These are phyloP conservation scores for Pecten maximus DNA, from an alignment of 2,888 invertebrate genomes.

Conservation along the genomic window DNA sequence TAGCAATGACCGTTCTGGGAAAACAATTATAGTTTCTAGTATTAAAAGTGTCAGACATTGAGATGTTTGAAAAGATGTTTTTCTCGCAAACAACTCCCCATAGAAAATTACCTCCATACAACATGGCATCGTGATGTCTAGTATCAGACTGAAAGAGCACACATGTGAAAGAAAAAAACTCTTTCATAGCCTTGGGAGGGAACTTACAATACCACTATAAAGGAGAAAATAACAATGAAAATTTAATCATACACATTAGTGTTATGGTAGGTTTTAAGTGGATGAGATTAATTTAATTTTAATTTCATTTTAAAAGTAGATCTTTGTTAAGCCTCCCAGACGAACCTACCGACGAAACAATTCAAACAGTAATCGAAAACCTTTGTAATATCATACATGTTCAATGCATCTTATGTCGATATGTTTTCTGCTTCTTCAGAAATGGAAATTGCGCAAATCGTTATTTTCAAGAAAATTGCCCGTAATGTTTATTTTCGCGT, in stretches of 20 bases:
- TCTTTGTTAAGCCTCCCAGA: too few species aligned
- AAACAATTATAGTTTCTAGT: conserved; percentile 19
- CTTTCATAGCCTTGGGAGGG: not conserved
- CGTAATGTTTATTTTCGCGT: too few species aligned
- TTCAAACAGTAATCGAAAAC: too few species aligned
- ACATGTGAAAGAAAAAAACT: not conserved
- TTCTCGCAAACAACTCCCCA: not conserved
- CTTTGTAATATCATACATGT: too few species aligned
- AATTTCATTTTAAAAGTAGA: too few species aligned
- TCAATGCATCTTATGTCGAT: too few species aligned
- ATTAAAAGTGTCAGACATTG: conserved; percentile 29
- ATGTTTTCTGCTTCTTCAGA: too few species aligned
- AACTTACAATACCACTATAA: not conserved
- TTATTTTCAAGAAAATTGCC: too few species aligned
- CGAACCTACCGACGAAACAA: too few species aligned
- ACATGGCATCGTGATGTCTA: not conserved
- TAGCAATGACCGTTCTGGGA: not conserved
- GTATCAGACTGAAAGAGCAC: not conserved
- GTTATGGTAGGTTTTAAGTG: too few species aligned
- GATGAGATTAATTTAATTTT: too few species aligned
- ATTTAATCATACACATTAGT: not conserved
- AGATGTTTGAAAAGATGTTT: conserved; percentile 20
- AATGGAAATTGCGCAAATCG: too few species aligned
- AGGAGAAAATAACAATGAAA: not conserved
- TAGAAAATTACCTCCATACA: conserved; percentile 7